These are phyloP conservation scores for Phenganax marumi DNA, from an alignment of 92 coral and sea anemone species.

Conservation along the genomic window DNA sequence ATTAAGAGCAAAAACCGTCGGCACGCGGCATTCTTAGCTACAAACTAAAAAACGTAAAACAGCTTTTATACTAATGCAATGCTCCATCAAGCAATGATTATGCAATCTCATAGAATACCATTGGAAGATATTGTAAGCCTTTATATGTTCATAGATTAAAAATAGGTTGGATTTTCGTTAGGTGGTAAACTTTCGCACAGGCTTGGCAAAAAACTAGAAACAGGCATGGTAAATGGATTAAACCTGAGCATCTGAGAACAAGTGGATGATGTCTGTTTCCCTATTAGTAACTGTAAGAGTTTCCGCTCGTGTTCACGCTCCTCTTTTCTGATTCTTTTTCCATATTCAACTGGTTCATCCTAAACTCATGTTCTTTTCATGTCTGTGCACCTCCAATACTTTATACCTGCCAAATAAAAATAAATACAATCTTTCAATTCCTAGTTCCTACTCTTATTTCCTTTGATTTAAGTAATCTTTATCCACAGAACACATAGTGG, in stretches of 20 bases:
- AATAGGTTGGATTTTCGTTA: neutral
- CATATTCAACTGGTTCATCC: neutral
- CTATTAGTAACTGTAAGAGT: neutral
- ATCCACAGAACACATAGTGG: too few relatives aligned
- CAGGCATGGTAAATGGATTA: neutral
- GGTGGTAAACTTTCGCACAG: neutral
- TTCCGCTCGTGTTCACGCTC: neutral
- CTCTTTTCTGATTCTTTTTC: constrained; percentile 23
- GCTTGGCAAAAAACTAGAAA: neutral
- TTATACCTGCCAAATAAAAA: neutral
- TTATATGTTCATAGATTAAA: neutral
- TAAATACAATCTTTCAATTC: too few relatives aligned
- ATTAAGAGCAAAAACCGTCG: too few relatives aligned
- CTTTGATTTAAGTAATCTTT: too few relatives aligned
- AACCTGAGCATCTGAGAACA: neutral
- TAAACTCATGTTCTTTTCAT: constrained; percentile 11
- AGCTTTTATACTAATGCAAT: too few relatives aligned
- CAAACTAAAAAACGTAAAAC: too few relatives aligned
- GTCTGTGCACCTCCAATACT: neutral
- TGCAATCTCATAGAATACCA: too few relatives aligned
- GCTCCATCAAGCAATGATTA: too few relatives aligned
- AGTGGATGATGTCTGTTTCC: neutral
- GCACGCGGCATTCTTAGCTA: too few relatives aligned
- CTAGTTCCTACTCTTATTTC: too few relatives aligned
- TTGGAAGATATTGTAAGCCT: too few relatives aligned